phyloP scores from a whole-genome alignment of 2,113 vertebrate species.

The Naja naja region DNA sequence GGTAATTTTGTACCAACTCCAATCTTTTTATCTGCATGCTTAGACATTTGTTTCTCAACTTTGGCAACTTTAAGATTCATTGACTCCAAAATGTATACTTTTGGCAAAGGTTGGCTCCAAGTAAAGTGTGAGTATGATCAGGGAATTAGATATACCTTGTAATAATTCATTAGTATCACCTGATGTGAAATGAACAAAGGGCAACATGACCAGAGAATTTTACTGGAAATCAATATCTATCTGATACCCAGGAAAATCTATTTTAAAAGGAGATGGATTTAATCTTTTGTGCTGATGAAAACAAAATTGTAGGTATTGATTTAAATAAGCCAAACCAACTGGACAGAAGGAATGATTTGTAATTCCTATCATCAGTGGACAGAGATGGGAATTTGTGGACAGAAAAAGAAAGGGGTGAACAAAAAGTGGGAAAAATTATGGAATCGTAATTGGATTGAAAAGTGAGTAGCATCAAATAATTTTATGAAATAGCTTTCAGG shows the following conservation, averaged over 20 bases:
- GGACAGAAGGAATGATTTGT: not conserved
- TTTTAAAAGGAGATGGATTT: not conserved
- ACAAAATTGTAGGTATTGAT: not conserved
- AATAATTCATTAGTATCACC: not conserved
- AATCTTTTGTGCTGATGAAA: not conserved
- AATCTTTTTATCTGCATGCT: not conserved
- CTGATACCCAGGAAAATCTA: not conserved
- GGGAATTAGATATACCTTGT: not conserved
- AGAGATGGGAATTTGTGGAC: not conserved
- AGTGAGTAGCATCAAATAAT: not conserved
- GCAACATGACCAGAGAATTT: not conserved
- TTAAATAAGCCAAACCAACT: not conserved
- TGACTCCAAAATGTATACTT: not conserved
- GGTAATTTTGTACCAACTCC: not conserved
- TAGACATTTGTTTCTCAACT: not conserved
- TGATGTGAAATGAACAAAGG: not conserved
- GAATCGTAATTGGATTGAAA: not conserved
- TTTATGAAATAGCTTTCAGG: not conserved
- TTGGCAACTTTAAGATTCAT: not conserved
- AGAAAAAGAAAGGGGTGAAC: not conserved
- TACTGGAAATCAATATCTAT: slow-evolving; percentile 7
- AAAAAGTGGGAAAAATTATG: not conserved
- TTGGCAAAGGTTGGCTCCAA: not conserved
- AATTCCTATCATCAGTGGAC: not conserved
- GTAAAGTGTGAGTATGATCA: not conserved